These are phyloP conservation scores for Eupsilia transversa DNA, from an alignment of 2,888 invertebrate species.

Conservation along the genomic window DNA sequence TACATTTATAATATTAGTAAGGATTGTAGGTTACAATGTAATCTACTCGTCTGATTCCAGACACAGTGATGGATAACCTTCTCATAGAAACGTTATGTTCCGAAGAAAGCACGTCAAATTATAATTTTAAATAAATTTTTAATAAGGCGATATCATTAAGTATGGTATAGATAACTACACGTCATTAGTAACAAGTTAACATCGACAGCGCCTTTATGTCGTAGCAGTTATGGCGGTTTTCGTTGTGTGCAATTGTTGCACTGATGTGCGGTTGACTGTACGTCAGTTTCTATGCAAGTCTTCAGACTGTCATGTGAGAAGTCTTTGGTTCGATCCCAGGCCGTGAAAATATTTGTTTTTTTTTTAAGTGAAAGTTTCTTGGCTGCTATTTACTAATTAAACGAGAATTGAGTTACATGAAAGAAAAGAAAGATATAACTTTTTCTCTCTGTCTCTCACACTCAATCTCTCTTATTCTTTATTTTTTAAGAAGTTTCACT, in stretches of 20 bases:
- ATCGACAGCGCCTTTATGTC: no score
- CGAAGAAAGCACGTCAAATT: not conserved
- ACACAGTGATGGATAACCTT: not conserved
- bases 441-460: no score
- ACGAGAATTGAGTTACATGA: no score
- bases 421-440: no score
- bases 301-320: not conserved
- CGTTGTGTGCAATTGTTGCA: not conserved
- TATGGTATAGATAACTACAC: not conserved
- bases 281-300: not conserved
- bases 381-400: no score
- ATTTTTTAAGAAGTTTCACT: no score
- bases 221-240: not conserved
- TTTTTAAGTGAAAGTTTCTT: no score
- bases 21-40: no score
- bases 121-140: not conserved
- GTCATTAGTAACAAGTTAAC: not conserved
- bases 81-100: not conserved
- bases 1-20: no score
- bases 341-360: not conserved
- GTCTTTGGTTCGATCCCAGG: not conserved
- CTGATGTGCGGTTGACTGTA: not conserved
- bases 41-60: no score
- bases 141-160: not conserved
- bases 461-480: no score